Evolutionary conservation across 2,797 vertebrate genomes (phyloP).

Genomic region (Percopsis omiscomaycus): DNA sequence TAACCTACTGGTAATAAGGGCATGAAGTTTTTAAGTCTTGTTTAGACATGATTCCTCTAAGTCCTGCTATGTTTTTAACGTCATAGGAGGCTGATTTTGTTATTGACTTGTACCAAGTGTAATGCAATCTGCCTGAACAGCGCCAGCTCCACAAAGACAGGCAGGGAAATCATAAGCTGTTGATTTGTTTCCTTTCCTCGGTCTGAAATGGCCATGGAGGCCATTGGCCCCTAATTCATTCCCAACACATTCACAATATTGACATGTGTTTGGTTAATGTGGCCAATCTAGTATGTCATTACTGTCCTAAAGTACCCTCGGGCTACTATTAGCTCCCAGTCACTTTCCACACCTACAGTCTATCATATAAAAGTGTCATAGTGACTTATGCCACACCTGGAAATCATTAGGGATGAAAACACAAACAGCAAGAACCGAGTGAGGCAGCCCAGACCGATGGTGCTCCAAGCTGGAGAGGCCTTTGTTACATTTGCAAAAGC

Average conservation of each 20-base stretch:
- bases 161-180: constrained; percentile 26
- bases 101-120: too few relatives aligned
- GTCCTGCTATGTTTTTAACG: too few relatives aligned
- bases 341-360: constrained; percentile 47
- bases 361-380: constrained; percentile 64
- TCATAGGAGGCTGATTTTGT: too few relatives aligned
- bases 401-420: constrained; percentile 60
- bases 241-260: constrained; percentile 28
- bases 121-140: constrained; percentile 31
- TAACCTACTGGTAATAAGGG: too few relatives aligned
- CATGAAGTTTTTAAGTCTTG: too few relatives aligned
- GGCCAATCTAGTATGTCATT: constrained; percentile 52
- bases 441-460: not conserved
- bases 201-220: constrained; percentile 36
- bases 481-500: constrained; percentile 21
- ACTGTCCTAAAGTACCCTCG: constrained; percentile 47
- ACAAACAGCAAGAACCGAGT: constrained; percentile 15
- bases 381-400: constrained; percentile 65
- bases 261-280: constrained; percentile 49
- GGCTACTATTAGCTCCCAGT: constrained; percentile 58
- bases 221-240: constrained; percentile 50
- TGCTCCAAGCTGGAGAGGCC: not conserved
- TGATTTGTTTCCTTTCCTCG: constrained; percentile 7
- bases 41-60: too few relatives aligned
- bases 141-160: constrained; percentile 30